A percentile compares a stretch with the other conserved stretches of the same genome.
Evolutionary conservation across 2,113 vertebrate genomes (phyloP).

Genomic region (Lagopus leucura): DNA sequence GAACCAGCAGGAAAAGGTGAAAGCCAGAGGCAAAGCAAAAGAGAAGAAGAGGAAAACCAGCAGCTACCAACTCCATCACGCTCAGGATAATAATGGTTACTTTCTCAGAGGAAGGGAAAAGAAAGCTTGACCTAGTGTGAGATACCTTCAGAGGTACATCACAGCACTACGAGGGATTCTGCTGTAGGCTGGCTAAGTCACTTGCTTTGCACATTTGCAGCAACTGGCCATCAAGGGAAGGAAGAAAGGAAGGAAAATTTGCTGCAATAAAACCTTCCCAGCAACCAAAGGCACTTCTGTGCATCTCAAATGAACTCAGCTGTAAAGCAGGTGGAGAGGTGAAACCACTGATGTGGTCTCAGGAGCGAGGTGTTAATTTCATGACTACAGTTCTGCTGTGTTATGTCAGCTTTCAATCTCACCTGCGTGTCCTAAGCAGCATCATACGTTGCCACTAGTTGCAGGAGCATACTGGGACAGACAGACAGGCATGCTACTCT

Average conservation of each 20-base stretch:
- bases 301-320: not conserved
- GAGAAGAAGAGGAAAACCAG: not conserved
- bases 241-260: not conserved
- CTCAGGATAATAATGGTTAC: no score
- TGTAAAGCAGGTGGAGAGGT: not conserved
- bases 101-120: not conserved
- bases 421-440: not conserved
- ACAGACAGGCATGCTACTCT: rapidly evolving
- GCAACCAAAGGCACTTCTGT: not conserved
- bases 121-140: not conserved
- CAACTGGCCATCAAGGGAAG: rapidly evolving
- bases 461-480: rapidly evolving
- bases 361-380: not conserved
- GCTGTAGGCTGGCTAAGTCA: not conserved
- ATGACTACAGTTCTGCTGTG: not conserved
- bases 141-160: not conserved
- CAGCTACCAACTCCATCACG: not conserved
- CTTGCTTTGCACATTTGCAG: not conserved
- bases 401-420: not conserved
- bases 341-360: not conserved
- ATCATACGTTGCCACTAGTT: rapidly evolving
- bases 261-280: not conserved
- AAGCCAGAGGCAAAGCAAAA: not conserved
- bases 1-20: not conserved
- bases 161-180: not conserved